phyloP scores from a whole-genome alignment of 2,113 vertebrate genomes.

The Aspidoscelis tigris region DNA sequence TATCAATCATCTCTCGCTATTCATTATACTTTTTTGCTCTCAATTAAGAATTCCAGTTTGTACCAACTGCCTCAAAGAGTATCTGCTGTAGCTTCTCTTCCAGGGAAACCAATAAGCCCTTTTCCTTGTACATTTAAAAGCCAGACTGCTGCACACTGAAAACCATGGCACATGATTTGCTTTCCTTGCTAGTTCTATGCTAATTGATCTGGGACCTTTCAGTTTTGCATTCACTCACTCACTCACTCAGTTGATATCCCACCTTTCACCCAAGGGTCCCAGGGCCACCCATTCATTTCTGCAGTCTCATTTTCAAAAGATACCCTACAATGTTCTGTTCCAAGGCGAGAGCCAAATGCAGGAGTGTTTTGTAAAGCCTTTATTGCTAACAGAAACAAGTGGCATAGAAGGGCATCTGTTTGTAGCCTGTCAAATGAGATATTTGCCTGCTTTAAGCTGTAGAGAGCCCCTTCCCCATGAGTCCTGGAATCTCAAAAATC shows the following conservation, averaged over 20 bases:
- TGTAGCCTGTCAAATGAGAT: too few relatives aligned
- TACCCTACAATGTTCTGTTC: not conserved
- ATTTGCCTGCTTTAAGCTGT: too few relatives aligned
- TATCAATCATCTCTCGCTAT: conserved; percentile 39
- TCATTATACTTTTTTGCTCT: conserved; percentile 34
- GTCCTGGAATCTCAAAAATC: too few relatives aligned
- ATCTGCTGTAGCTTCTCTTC: conserved; percentile 6
- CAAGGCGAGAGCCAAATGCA: too few relatives aligned
- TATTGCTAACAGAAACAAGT: too few relatives aligned
- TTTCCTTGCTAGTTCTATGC: not conserved
- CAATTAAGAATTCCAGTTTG: conserved; percentile 46
- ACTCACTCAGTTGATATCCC: too few relatives aligned
- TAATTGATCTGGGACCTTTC: not conserved
- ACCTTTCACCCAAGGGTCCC: too few relatives aligned
- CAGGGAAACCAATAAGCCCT: not conserved
- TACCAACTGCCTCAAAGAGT: conserved; percentile 2
- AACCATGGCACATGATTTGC: not conserved
- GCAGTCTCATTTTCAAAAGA: not conserved
- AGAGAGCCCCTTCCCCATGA: too few relatives aligned
- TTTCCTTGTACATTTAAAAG: not conserved
- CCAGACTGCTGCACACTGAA: not conserved
- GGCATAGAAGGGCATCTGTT: too few relatives aligned
- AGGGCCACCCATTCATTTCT: not conserved
- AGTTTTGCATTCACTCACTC: accelerated
- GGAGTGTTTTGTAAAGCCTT: too few relatives aligned